Percentiles rank a stretch among this genome's conserved stretches.
phyloP scores from a whole-genome alignment of 2,888 invertebrate genomes.

The Pseudanteris insignis region DNA sequence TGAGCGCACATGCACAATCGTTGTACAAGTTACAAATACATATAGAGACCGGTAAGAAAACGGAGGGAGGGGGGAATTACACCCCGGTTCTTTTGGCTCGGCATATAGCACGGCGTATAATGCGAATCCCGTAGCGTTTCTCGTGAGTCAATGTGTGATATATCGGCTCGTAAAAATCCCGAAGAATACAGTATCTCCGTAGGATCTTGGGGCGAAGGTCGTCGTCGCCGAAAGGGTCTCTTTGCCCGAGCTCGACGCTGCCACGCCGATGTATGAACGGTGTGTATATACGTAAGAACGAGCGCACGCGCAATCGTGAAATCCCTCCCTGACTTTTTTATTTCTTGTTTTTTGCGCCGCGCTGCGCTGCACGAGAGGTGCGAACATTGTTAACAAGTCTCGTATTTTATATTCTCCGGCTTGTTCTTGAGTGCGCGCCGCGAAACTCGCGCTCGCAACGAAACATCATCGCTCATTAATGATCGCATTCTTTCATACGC shows the following conservation, averaged over 20 bases:
- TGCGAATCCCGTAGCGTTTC: slow-evolving; percentile 46
- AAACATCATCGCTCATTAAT: slow-evolving; percentile 29
- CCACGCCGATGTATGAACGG: slow-evolving; percentile 15
- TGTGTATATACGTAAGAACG: slow-evolving; percentile 32
- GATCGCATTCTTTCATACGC: not conserved
- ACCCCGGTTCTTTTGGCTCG: slow-evolving; percentile 43
- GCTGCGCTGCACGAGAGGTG: slow-evolving; percentile 53
- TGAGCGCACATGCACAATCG: slow-evolving; percentile 20
- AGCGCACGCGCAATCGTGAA: slow-evolving; percentile 34
- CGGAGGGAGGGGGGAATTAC: slow-evolving; percentile 36
- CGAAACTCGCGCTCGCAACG: slow-evolving; percentile 53
- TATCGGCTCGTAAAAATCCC: slow-evolving; percentile 66
- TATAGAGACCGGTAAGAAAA: slow-evolving; percentile 23
- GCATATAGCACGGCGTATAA: slow-evolving; percentile 39
- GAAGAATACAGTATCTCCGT: slow-evolving; percentile 65
- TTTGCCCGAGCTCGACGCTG: slow-evolving; percentile 42
- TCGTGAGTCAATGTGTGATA: slow-evolving; percentile 63
- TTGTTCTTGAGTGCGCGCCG: slow-evolving; percentile 41
- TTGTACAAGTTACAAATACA: slow-evolving; percentile 31
- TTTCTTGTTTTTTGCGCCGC: slow-evolving; percentile 8
- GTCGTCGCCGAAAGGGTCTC: slow-evolving; percentile 63
- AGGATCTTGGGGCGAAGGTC: slow-evolving; percentile 65
- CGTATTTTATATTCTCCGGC: slow-evolving; percentile 60
- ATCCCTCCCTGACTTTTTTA: slow-evolving; percentile 37
- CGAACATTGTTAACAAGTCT: slow-evolving; percentile 66